Conservation (phyloP, 2,113 vertebrate genomes). For the Leucosticte australis region DNA sequence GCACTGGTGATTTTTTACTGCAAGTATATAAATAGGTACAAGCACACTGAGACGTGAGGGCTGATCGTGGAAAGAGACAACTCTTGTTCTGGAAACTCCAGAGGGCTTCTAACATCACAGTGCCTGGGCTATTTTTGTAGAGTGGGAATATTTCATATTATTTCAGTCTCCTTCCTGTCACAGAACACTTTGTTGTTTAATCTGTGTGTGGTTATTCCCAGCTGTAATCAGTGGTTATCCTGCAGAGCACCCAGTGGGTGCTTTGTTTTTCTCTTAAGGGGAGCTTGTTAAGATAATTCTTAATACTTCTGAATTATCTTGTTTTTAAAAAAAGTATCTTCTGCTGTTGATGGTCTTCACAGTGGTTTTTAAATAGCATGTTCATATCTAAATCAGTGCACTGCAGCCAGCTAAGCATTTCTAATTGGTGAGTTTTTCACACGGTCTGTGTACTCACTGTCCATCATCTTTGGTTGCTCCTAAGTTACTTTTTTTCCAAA, state of each 20-base stretch:
- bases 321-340: not conserved
- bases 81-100: not conserved
- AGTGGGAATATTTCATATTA: not conserved
- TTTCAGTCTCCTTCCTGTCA: not conserved
- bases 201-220: not conserved
- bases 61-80: not conserved
- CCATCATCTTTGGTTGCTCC: not conserved
- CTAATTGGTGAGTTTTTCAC: not conserved
- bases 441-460: rapidly evolving
- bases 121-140: not conserved
- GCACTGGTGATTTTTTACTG: not conserved
- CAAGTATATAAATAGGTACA: not conserved
- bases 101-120: not conserved
- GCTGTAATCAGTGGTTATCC: not conserved
- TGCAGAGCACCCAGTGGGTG: not conserved
- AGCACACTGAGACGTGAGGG: not conserved
- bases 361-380: not conserved
- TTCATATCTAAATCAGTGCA: not conserved
- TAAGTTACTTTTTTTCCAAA: not conserved
- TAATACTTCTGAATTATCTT: not conserved
- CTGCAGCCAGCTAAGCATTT: not conserved
- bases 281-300: not conserved
- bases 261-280: constrained; percentile 7
- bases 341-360: not conserved
- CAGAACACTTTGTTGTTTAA: not conserved